Conservation (phyloP, 2,888 invertebrate species). For the Argyresthia goedartella region DNA sequence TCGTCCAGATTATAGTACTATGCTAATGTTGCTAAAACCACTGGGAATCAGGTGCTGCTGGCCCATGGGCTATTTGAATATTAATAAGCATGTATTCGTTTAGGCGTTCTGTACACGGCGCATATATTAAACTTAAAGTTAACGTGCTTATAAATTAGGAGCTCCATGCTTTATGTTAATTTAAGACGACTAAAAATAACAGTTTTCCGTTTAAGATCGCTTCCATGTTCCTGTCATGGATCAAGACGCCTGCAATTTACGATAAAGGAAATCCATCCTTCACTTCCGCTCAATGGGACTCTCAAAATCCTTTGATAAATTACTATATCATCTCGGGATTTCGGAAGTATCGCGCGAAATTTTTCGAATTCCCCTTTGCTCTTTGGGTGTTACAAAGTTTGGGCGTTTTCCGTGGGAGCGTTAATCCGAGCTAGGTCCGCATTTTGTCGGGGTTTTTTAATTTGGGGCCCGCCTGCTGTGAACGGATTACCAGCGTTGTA, state of each 20-base stretch:
- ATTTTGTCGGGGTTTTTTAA: slow-evolving; percentile 53
- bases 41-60: slow-evolving; percentile 36
- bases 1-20: slow-evolving; percentile 25
- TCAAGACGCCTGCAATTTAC: slow-evolving; percentile 33
- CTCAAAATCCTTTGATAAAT: slow-evolving; percentile 67
- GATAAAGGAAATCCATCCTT: slow-evolving; percentile 49
- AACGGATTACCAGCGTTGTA: slow-evolving; percentile 55
- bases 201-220: too few relatives aligned
- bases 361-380: slow-evolving; percentile 36
- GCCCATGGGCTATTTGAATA: slow-evolving; percentile 57
- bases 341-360: slow-evolving; percentile 39
- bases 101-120: slow-evolving; percentile 29
- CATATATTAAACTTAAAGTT: slow-evolving; percentile 34
- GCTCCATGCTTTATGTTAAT: not conserved
- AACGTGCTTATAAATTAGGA: slow-evolving; percentile 38
- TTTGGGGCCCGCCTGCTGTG: slow-evolving; percentile 63
- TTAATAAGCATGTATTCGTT: slow-evolving; percentile 47
- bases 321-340: slow-evolving; percentile 65
- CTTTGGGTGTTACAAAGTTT: slow-evolving; percentile 4
- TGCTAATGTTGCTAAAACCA: slow-evolving; percentile 46
- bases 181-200: too few relatives aligned
- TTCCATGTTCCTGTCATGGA: too few relatives aligned
- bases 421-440: slow-evolving; percentile 53
- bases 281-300: slow-evolving; percentile 48
- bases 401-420: slow-evolving; percentile 30